A percentile compares a stretch with the other conserved stretches of the same genome.
phyloP scores from a whole-genome alignment of 2,888 invertebrate species.

The Volucella inflata region DNA sequence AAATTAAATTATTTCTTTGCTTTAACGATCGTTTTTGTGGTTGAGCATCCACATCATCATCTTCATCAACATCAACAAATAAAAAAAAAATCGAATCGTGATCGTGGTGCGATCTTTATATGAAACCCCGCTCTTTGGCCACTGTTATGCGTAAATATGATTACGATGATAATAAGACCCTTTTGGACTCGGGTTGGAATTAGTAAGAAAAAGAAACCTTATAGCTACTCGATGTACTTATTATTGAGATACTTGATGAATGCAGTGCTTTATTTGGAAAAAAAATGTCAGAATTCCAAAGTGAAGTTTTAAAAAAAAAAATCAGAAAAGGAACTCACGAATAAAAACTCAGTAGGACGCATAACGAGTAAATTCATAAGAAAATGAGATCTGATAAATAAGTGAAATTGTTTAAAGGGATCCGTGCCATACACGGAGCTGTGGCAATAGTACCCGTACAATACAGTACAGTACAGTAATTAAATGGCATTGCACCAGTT shows the following conservation, averaged over 20 bases:
- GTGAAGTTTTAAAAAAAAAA: constrained; percentile 23
- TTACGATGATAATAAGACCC: constrained; percentile 56
- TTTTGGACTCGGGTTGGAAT: constrained; percentile 41
- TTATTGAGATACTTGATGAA: constrained; percentile 30
- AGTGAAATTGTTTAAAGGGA: constrained; percentile 32
- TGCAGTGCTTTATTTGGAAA: constrained; percentile 4
- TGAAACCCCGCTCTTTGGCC: not conserved
- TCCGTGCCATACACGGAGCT: constrained; percentile 42
- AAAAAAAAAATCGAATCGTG: constrained; percentile 51
- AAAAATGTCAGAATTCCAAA: constrained; percentile 32
- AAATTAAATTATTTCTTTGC: constrained; percentile 18
- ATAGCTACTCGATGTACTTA: constrained; percentile 24
- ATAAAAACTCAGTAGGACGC: constrained; percentile 6
- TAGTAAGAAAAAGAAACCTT: constrained; percentile 22
- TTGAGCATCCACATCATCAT: constrained; percentile 51
- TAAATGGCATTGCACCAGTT: no score
- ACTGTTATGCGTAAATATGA: constrained; percentile 49
- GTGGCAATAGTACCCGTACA: no score
- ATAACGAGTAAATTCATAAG: constrained; percentile 45
- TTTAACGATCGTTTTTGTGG: constrained; percentile 61
- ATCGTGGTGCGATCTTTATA: constrained; percentile 42
- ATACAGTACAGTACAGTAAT: no score
- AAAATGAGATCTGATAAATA: constrained; percentile 60
- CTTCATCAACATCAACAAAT: not conserved
- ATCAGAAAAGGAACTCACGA: constrained; percentile 28